Base-by-base conservation (phyloP, 2,797 vertebrate genomes). In the Chaetophractus vellerosus region DNA sequence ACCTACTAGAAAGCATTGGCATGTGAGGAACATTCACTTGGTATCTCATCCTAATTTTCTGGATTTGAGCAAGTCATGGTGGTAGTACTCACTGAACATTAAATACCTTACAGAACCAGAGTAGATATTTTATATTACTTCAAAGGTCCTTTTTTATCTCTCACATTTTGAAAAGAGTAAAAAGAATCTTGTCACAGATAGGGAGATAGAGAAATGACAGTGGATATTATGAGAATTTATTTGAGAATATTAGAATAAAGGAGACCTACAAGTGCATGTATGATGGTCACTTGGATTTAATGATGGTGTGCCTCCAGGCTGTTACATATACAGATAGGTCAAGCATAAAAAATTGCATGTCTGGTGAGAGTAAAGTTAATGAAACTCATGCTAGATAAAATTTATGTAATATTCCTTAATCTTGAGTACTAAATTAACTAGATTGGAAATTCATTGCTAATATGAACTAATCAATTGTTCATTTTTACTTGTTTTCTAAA, bases 261-360 rank as follows among this genome's bases (percentile, higher is more conserved):
- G 33, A 88, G 71, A 82, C 63, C 5, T 28, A 52, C 5, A 64
- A 69, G 10, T 55, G 1, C 63, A 71, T 52, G 7, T 38, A 55
- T 74, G 72, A 48, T 36, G n/a, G 69, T 71, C 5, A 23, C 1
- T 26, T 41, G 8, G 1, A 55, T 71, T 85, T 33, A 69, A 79
- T 72, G 11, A 68, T 10, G 1, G 8, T 4, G 31, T 82, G 3
- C 14, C 31, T 91, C 21, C 1, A 84, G 24, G 31, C 14, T 48
- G 0, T 71, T 68, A 31, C 74, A 55, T 66, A 12, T 52, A 52
- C 41, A 93, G 28, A 36, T 33, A 63, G 8, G 48, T 69, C 31
- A 93, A 82, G 23, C 38, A 31, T 9, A 78, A 66, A 89, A 95
- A 88, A 94, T 26, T 45, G 0, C 21, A 57, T 57, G 38, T 79